Evolutionary conservation across 2,113 vertebrate genomes (phyloP).

Genomic region (Myrmecophaga tridactyla): DNA sequence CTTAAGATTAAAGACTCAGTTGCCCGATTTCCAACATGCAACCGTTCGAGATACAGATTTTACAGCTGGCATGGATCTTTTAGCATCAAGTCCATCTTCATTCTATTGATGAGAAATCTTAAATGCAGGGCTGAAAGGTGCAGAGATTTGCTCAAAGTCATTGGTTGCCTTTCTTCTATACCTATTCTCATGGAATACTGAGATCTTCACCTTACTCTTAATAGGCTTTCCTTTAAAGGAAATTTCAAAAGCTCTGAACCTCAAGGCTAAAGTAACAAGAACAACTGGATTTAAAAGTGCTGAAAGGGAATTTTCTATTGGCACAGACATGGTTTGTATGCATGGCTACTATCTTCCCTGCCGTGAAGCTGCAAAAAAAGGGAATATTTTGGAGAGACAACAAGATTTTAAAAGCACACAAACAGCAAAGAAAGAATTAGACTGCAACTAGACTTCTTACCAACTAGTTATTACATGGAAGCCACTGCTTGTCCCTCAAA

Average conservation of each 20-base stretch:
- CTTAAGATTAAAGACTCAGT: neutral
- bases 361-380: neutral
- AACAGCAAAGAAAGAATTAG: neutral
- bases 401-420: neutral
- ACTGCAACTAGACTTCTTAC: neutral
- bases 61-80: neutral
- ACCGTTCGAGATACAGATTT: neutral
- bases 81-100: neutral
- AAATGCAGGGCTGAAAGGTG: neutral
- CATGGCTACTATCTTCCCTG: neutral
- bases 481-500: neutral
- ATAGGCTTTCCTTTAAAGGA: neutral
- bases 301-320: neutral
- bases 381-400: conserved; percentile 2
- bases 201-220: neutral
- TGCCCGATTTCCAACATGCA: neutral
- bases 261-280: neutral
- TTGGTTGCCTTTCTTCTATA: neutral
- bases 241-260: neutral
- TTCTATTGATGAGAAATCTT: neutral
- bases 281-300: neutral
- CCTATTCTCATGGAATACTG: neutral
- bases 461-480: neutral
- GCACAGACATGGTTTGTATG: neutral
- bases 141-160: neutral